Evolutionary conservation across 1,140 invertebrate genomes (phyloP).

Genomic region (Lepidurus couesii): DNA sequence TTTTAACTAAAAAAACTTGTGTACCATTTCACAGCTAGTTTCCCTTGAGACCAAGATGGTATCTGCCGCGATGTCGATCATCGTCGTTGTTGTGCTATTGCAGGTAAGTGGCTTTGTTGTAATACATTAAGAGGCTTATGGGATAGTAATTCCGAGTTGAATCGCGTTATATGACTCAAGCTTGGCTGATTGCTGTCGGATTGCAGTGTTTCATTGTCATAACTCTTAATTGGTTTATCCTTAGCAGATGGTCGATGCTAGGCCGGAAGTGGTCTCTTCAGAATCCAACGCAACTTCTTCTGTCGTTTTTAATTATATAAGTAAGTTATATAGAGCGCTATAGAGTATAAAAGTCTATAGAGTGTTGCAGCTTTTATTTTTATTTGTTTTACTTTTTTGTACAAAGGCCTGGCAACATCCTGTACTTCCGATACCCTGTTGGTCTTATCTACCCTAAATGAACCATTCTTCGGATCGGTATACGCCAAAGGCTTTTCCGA

Average conservation of each 20-base stretch:
- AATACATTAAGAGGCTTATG: too few relatives aligned
- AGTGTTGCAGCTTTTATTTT: not conserved
- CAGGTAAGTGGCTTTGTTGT: too few relatives aligned
- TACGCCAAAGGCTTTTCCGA: conserved; percentile 64
- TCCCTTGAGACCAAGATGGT: too few relatives aligned
- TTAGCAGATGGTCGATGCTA: not conserved
- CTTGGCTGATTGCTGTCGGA: not conserved
- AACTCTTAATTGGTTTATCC: not conserved
- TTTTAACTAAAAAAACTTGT: not conserved
- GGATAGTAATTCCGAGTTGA: too few relatives aligned
- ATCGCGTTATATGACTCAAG: not conserved
- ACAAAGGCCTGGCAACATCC: conserved; percentile 45
- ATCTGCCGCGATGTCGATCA: too few relatives aligned
- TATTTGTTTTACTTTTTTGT: conserved; percentile 26
- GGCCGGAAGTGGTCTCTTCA: not conserved
- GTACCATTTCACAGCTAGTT: too few relatives aligned
- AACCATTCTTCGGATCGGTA: conserved; percentile 59
- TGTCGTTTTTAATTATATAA: not conserved
- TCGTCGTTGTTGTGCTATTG: too few relatives aligned
- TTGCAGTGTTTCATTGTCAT: not conserved
- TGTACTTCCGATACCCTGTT: conserved; percentile 53
- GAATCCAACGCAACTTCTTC: conserved; percentile 13
- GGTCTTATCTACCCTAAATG: conserved; percentile 51
- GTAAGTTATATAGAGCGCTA: not conserved
- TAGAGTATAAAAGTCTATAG: not conserved